Evolutionary conservation across 2,888 invertebrate species (phyloP), one percentile per base, ranked within the genome.

Genomic region (Drosophila mimica): DNA sequence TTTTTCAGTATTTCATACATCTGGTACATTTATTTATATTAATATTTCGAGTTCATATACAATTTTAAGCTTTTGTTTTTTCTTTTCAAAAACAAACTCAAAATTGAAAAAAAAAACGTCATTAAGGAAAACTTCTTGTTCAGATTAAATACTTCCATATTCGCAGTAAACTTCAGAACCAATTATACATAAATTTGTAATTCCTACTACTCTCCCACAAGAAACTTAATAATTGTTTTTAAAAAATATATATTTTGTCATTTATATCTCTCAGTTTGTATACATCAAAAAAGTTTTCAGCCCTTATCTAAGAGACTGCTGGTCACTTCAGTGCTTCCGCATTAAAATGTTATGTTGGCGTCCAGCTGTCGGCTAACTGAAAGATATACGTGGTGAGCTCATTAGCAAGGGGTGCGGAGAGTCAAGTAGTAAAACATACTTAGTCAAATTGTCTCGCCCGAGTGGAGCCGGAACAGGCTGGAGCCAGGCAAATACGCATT

Each of bases 401-500:
- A 56, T 56, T 25, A 36, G 20, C 30, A 11, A 51, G n/a, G 25
- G 34, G 28, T 4, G 25, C 15, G 36, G 52, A 20, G 9, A 30
- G 25, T 31, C 36, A 38, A 56, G 36, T 31, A 36, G 31, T 7
- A 20, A 38, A 58, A 53, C 38, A 46, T 58, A 46, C 31, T 33
- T 48, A 31, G 46, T 36, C 9, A 40, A 52, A 36, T 30, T 33
- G 69, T 57, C 69, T 46, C 69, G 69, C 46, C 68, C 20, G 52
- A 58, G 46, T 59, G 58, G 58, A 60, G 69, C 69, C 70, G 49
- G 54, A 54, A 69, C 70, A 25, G 25, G 34, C 48, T 54, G 69
- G 69, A 28, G 68, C 68, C 67, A 46, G 13, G 25, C 30, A 36
- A 59, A 59, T 48, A 43, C 67, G 58, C 58, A 61, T 60, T 70